A percentile compares a stretch with the other conserved stretches of the same genome.
Evolutionary conservation across 2,888 invertebrate species (phyloP).

Genomic region (Drosophila dives): DNA sequence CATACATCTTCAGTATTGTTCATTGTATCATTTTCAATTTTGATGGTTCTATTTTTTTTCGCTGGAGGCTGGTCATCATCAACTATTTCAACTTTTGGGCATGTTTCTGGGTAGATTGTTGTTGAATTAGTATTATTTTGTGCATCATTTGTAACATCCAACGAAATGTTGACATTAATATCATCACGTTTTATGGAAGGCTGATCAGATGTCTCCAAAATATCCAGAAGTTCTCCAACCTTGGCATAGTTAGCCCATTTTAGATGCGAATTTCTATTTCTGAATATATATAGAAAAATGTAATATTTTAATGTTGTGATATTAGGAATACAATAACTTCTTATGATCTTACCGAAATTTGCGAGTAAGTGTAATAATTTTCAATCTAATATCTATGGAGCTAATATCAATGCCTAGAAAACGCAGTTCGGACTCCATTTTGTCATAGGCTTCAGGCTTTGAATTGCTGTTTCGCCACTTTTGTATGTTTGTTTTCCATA

Average conservation of each 20-base stretch:
- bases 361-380: slow-evolving; percentile 44
- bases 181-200: background rate
- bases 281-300: slow-evolving; percentile 4
- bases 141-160: background rate
- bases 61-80: background rate
- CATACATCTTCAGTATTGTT: background rate
- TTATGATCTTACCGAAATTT: slow-evolving; percentile 37
- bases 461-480: slow-evolving; percentile 8
- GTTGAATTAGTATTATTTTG: background rate
- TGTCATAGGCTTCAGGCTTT: slow-evolving; percentile 18
- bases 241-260: slow-evolving; percentile 48
- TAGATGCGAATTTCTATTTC: slow-evolving; percentile 2
- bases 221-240: slow-evolving; percentile 24
- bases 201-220: background rate
- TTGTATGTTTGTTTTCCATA: slow-evolving; percentile 38
- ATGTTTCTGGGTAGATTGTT: background rate
- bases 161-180: background rate
- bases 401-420: slow-evolving; percentile 15
- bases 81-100: background rate
- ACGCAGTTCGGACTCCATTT: slow-evolving; percentile 38
- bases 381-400: slow-evolving; percentile 25
- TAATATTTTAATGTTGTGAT: background rate
- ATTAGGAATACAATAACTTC: background rate
- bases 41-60: background rate
- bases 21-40: background rate